Conservation (phyloP, 2,797 vertebrate species). For the Chromis chromis region DNA sequence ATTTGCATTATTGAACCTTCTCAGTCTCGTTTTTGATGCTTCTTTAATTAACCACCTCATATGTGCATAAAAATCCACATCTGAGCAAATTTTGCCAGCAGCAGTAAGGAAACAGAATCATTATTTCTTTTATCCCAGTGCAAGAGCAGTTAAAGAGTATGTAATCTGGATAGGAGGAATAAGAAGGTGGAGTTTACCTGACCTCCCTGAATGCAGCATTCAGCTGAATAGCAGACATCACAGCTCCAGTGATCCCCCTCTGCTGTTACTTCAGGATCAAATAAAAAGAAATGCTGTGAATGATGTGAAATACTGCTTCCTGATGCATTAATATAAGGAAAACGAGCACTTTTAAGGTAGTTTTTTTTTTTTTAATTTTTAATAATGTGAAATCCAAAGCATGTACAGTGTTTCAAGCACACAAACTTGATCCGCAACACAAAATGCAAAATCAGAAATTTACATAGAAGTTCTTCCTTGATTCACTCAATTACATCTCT, state of each 20-base stretch:
- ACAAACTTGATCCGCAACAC: conserved; percentile 40
- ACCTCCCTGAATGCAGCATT: conserved; percentile 65
- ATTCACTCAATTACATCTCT: conserved; percentile 33
- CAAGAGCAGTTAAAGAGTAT: too few relatives aligned
- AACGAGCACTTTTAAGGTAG: conserved; percentile 2
- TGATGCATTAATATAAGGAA: background rate
- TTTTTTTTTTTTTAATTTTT: conserved; percentile 54
- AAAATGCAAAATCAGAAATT: conserved; percentile 33
- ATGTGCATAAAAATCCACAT: background rate
- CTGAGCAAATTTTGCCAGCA: background rate
- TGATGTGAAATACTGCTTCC: background rate
- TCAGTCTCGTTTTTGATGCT: background rate
- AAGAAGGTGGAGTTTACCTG: conserved; percentile 32
- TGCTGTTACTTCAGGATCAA: conserved; percentile 17
- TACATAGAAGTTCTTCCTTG: conserved; percentile 37
- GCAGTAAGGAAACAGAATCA: background rate
- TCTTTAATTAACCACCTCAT: background rate
- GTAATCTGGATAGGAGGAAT: background rate
- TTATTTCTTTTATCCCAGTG: background rate
- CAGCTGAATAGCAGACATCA: conserved; percentile 53
- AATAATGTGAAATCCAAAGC: conserved; percentile 65
- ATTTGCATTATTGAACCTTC: background rate
- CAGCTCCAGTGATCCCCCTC: conserved; percentile 17
- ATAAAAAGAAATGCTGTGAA: background rate
- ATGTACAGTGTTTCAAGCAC: conserved; percentile 75